Conservation (phyloP, 1,140 invertebrate genomes). For the Drosophila teissieri region DNA sequence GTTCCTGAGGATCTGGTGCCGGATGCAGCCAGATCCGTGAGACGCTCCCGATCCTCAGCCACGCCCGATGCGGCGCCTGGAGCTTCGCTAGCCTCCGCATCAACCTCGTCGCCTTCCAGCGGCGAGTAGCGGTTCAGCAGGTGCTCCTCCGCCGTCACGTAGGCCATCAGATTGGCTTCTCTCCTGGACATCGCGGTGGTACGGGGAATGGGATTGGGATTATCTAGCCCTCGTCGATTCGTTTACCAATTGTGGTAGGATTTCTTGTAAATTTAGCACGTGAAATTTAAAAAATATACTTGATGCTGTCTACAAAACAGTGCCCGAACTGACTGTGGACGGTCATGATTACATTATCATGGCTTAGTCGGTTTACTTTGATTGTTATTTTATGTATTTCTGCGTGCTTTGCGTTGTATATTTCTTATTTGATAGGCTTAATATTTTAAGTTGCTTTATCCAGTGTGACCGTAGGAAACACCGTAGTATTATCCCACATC, state of each 20-base stretch:
- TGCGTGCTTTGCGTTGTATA: constrained; percentile 25
- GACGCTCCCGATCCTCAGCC: neutral
- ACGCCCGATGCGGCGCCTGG: neutral
- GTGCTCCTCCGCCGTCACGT: constrained; percentile 53
- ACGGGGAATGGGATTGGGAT: neutral
- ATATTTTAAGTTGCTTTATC: constrained; percentile 17
- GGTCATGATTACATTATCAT: constrained; percentile 41
- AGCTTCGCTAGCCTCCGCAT: neutral
- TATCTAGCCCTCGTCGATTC: constrained; percentile 6
- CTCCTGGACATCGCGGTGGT: constrained; percentile 48
- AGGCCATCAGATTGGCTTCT: constrained; percentile 24
- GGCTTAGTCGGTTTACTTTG: constrained; percentile 12
- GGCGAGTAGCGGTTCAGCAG: constrained; percentile 65
- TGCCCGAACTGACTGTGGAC: constrained; percentile 28
- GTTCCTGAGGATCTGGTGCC: neutral
- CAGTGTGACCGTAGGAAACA: constrained; percentile 6
- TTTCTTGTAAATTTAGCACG: constrained; percentile 67
- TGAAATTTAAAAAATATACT: constrained; percentile 70
- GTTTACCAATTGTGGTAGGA: constrained; percentile 23
- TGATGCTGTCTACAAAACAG: constrained; percentile 39
- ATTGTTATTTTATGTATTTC: constrained; percentile 11
- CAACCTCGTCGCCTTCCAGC: constrained; percentile 18
- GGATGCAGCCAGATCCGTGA: neutral
- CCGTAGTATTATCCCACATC: neutral
- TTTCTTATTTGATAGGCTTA: constrained; percentile 39